Conservation (phyloP, 1,140 invertebrate species). For the Drosophila triauraria region DNA sequence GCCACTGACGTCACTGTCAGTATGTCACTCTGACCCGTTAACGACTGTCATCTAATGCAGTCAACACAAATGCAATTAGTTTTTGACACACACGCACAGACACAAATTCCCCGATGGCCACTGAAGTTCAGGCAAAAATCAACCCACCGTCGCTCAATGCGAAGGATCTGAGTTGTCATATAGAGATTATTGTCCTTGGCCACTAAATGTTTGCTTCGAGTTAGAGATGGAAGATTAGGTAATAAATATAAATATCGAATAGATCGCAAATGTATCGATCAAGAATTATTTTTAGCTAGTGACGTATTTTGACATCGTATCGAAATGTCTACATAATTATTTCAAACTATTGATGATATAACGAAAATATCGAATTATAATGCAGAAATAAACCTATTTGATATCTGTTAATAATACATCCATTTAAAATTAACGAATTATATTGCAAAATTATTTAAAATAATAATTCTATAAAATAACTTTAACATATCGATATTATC, state of each 20-base stretch:
- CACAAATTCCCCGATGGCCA: slow-evolving; percentile 9
- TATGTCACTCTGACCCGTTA: slow-evolving; percentile 42
- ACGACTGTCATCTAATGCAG: slow-evolving; percentile 51
- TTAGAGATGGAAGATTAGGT: slow-evolving; percentile 1
- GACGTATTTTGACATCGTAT: no score
- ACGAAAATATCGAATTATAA: no score
- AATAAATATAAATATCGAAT: not conserved
- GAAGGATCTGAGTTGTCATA: slow-evolving; percentile 46
- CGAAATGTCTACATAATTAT: not conserved
- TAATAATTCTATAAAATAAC: no score
- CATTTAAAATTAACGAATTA: no score
- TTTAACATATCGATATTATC: no score
- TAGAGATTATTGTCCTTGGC: slow-evolving; percentile 56
- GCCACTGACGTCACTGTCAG: slow-evolving; percentile 49
- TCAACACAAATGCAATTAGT: slow-evolving; percentile 70
- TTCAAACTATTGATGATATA: not conserved
- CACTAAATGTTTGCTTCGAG: not conserved
- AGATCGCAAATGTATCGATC: not conserved
- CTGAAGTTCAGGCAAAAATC: slow-evolving; percentile 31
- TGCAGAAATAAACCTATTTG: no score
- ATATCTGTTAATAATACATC: no score
- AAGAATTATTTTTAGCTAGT: not conserved
- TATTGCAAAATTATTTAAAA: no score
- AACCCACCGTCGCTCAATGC: slow-evolving; percentile 18
- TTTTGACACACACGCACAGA: slow-evolving; percentile 33